Evolutionary conservation across 2,113 vertebrate genomes (phyloP).

Genomic region (Furnarius figulus): DNA sequence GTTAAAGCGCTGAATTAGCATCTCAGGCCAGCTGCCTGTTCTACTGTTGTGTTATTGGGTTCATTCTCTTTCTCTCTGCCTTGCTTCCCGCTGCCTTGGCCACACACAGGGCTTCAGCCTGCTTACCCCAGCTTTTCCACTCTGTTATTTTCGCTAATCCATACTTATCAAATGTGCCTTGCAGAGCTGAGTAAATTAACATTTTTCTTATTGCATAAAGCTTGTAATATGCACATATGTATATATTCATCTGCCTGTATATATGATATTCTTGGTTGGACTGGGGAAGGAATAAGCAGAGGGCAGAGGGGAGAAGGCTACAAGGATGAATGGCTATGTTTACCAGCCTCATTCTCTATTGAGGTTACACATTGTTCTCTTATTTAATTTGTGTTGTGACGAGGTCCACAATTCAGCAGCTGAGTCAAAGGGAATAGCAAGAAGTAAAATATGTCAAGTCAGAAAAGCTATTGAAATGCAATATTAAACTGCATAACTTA

Average conservation of each 20-base stretch:
- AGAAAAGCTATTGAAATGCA: not conserved
- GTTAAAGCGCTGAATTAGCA: slow-evolving; percentile 99
- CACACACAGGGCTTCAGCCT: slow-evolving; percentile 68
- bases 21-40: slow-evolving; percentile 88
- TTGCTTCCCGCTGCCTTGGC: slow-evolving; percentile 68
- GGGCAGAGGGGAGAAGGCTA: not conserved
- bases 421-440: not conserved
- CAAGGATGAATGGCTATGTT: not conserved
- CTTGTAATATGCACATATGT: not conserved
- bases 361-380: slow-evolving; percentile 16
- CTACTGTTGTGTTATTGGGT: slow-evolving; percentile 75
- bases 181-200: slow-evolving; percentile 21
- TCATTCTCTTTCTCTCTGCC: slow-evolving; percentile 64
- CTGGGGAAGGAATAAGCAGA: not conserved
- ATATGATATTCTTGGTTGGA: slow-evolving; percentile 6
- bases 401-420: not conserved
- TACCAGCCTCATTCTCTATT: not conserved
- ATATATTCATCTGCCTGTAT: not conserved
- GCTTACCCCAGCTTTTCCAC: slow-evolving; percentile 65
- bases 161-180: slow-evolving; percentile 34
- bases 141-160: slow-evolving; percentile 62
- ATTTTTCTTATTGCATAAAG: not conserved
- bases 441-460: not conserved
- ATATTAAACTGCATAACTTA: not conserved
- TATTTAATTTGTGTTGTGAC: not conserved